Conservation (phyloP, 2,797 vertebrate genomes). For the Pipistrellus pygmaeus region DNA sequence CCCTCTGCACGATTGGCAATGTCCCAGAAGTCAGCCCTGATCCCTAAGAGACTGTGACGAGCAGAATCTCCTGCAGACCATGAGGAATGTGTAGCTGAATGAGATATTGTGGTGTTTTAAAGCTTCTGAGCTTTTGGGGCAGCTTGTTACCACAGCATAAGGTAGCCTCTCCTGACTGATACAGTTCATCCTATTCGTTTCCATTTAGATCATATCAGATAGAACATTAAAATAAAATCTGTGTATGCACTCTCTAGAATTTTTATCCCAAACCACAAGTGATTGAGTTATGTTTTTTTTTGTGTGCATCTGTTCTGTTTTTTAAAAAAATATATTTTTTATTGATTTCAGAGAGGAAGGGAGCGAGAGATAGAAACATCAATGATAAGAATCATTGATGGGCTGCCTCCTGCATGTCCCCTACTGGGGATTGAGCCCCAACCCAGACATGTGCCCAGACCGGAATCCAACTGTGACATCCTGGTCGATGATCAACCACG, state of each 20-base stretch:
- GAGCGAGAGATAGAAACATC: no score
- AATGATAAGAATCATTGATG: no score
- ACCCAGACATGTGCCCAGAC: no score
- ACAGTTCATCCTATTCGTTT: neutral
- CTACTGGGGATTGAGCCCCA: no score
- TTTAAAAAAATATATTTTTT: neutral
- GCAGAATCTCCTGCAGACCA: neutral
- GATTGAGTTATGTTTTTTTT: neutral
- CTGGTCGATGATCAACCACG: no score
- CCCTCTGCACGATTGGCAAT: neutral
- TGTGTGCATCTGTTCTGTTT: neutral
- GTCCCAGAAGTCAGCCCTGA: neutral
- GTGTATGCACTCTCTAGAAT: neutral
- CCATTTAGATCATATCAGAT: neutral
- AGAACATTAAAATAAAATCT: neutral
- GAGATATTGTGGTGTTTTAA: neutral
- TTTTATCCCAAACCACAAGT: slow-evolving; percentile 44
- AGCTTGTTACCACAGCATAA: neutral
- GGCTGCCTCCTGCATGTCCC: no score
- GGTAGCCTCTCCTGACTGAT: neutral
- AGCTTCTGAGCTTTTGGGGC: neutral
- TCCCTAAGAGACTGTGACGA: neutral
- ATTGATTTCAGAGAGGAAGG: no score
- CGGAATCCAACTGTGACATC: no score
- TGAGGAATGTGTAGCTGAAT: neutral